Base-by-base conservation (phyloP, 2,888 invertebrate genomes). In the Venusia cambrica region DNA sequence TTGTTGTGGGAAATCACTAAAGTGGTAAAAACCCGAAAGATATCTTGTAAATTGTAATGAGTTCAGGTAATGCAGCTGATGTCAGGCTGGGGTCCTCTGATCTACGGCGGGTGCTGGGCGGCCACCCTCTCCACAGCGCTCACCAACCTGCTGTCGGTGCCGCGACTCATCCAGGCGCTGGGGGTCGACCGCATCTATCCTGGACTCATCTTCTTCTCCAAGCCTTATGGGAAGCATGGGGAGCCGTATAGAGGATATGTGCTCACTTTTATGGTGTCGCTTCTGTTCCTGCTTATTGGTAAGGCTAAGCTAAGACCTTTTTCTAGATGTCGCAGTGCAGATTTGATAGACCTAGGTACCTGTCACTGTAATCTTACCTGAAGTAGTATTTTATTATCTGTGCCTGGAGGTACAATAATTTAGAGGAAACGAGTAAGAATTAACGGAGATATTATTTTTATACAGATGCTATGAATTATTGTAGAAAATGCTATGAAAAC, bases 71-170 rank as follows among this genome's bases (percentile, higher is more conserved):
- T 96, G 94, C 94, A 94, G 65, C 79, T 93, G 37, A 94, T 95
- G 92, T 94, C 95, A 1, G 81, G 90, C 0, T 97, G 94, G 92
- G 94, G 95, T 5, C 96, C 96, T 0, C 87, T 99, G 8, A 97
- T 98, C 62, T 96, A 97, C 73, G 96, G 95, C 1, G 99, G 99
- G 0, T 98, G 98, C 65, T 98, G 97, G 83, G 97, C 98, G 1
- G 98, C 98, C 2, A 97, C 98, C 0, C 87, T 98, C n/a, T 97
- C 97, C 22, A 98, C 98, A 0, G 97, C 98, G 0, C 85, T 98
- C 19, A 98, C 98, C 1, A 97, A 97, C 83, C 88, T 99, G 42
- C 89, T 99, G 17, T 97, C 97, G 0, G 98, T 99, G 1, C 98
- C 99, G 2, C 88, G 95, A 14, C 80, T 95, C 20, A 92, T 96